phyloP scores from a whole-genome alignment of 2,797 vertebrate genomes.

The Ibycter americanus region DNA sequence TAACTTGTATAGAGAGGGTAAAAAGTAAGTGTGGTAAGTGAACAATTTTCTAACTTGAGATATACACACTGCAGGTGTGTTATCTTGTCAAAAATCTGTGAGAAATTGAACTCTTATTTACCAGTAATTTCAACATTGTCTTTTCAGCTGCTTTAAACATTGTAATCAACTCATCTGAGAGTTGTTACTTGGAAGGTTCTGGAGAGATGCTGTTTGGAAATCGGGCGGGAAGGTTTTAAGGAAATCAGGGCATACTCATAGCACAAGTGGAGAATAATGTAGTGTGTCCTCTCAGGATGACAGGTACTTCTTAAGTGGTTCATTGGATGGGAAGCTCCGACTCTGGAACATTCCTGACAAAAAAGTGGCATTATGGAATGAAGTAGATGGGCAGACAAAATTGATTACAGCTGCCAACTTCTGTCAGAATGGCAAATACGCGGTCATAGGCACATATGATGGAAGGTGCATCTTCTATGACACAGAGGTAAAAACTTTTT shows the following conservation, averaged over 20 bases:
- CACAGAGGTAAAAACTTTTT: constrained; percentile 85
- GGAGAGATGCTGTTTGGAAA: not conserved
- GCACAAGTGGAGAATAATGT: not conserved
- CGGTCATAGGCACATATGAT: constrained; percentile 96
- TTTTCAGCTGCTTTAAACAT: not conserved
- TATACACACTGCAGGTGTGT: not conserved
- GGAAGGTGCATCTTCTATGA: constrained; percentile 99
- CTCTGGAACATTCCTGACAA: constrained; percentile 99
- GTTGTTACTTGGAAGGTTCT: not conserved
- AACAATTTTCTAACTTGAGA: not conserved
- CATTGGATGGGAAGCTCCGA: constrained; percentile 94
- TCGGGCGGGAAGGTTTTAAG: not conserved
- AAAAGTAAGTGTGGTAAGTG: not conserved
- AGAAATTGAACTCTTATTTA: not conserved
- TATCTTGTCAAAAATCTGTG: not conserved
- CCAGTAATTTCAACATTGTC: not conserved
- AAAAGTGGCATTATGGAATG: constrained; percentile 98
- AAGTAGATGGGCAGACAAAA: constrained; percentile 97
- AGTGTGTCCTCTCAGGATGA: constrained; percentile 84
- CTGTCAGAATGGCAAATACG: constrained; percentile 98
- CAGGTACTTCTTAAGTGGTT: constrained; percentile 96
- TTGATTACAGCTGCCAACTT: constrained; percentile 98
- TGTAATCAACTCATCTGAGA: not conserved
- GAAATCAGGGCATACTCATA: not conserved
- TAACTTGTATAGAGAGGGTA: not conserved